These are phyloP conservation scores for Ormyrus pomaceus DNA, from an alignment of 2,888 invertebrate species.

Conservation along the genomic window DNA sequence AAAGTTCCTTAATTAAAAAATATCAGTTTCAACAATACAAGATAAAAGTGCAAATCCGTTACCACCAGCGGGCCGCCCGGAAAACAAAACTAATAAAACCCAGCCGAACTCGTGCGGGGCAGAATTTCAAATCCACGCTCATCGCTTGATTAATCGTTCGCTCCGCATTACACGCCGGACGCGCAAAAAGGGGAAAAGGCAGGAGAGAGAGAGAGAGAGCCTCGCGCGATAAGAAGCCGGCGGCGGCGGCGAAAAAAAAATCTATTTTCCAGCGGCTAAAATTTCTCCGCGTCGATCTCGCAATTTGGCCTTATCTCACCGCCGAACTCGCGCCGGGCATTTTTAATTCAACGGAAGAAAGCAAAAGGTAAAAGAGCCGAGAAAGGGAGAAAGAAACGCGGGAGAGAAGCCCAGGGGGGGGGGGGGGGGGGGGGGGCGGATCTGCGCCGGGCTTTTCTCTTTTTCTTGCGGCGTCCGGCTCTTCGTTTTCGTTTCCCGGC, in stretches of 20 bases:
- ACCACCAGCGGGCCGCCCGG: no score
- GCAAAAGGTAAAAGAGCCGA: conserved; percentile 18
- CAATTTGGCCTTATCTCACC: conserved; percentile 32
- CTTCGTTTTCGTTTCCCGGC: not conserved
- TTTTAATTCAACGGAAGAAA: conserved; percentile 46
- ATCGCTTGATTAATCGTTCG: conserved; percentile 15
- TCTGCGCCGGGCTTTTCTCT: conserved; percentile 13
- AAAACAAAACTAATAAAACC: not conserved
- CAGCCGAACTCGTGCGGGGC: not conserved
- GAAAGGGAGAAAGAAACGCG: not conserved
- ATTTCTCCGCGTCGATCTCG: conserved; percentile 4
- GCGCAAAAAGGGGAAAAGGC: not conserved
- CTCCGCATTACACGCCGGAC: not conserved
- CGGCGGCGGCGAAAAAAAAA: conserved; percentile 20
- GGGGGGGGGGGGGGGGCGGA: not conserved
- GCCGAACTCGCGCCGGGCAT: conserved; percentile 14
- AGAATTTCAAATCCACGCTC: not conserved
- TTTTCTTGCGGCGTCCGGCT: conserved; percentile 18
- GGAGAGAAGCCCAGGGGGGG: not conserved
- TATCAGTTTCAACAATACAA: no score
- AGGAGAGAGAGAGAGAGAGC: no score
- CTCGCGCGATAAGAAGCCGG: conserved; percentile 37
- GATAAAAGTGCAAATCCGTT: no score
- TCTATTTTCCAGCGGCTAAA: conserved; percentile 30
- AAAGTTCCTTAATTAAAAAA: no score